Conservation (phyloP, 1,140 invertebrate genomes). For the Brachionus paranguensis region DNA sequence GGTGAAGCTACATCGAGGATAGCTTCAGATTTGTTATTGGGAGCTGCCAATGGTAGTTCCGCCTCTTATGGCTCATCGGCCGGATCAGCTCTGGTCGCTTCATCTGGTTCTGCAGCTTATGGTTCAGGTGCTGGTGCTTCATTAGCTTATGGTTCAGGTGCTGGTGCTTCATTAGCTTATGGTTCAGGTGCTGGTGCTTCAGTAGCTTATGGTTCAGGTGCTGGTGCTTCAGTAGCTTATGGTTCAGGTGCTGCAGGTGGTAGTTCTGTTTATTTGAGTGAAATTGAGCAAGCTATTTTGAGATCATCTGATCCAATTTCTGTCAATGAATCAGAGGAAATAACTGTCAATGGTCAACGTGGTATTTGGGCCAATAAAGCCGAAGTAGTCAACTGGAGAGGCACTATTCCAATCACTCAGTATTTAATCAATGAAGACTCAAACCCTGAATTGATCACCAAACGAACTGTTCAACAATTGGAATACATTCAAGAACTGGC, state of each 20-base stretch:
- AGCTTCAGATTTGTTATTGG: background rate
- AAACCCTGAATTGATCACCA: conserved; percentile 29
- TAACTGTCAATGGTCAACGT: conserved; percentile 35
- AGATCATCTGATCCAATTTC: conserved; percentile 31
- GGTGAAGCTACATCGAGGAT: background rate
- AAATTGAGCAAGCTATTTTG: background rate
- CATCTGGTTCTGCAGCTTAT: background rate
- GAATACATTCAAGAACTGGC: conserved; percentile 37
- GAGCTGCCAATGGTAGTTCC: background rate
- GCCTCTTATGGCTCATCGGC: background rate
- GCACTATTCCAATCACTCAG: conserved; percentile 20
- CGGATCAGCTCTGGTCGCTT: background rate
- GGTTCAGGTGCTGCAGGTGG: background rate
- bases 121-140: background rate
- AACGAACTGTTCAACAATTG: background rate
- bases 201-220: background rate
- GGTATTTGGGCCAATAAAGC: conserved; percentile 30
- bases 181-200: background rate
- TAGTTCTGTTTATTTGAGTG: conserved; percentile 1
- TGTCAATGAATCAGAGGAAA: conserved; percentile 30
- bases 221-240: background rate
- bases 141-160: background rate
- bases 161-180: background rate
- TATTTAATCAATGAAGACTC: conserved; percentile 33
- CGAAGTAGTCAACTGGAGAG: conserved; percentile 32